Evolutionary conservation across 2,888 invertebrate species (phyloP).

Genomic region (Cephus sareptanus): DNA sequence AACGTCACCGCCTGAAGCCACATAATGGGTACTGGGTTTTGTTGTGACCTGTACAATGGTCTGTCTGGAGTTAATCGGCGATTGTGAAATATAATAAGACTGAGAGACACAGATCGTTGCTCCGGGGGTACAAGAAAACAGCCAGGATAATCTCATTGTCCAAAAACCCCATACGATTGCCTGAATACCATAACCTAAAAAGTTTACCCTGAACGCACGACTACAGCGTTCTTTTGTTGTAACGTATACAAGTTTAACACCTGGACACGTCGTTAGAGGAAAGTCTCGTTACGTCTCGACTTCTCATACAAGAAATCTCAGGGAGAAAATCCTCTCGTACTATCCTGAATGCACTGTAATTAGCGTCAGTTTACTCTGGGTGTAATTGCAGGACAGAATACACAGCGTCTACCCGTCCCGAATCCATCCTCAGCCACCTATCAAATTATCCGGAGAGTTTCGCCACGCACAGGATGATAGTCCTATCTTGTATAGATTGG

Average conservation of each 20-base stretch:
- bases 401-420: neutral
- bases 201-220: neutral
- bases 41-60: neutral
- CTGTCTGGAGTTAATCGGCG: neutral
- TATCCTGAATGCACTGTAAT: constrained; percentile 22
- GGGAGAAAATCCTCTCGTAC: neutral
- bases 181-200: neutral
- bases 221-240: neutral
- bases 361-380: constrained; percentile 22
- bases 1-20: neutral
- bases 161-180: neutral
- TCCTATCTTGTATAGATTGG: neutral
- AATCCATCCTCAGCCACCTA: neutral
- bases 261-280: neutral
- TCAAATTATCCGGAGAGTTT: neutral
- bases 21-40: neutral
- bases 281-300: neutral
- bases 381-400: constrained; percentile 19
- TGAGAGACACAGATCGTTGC: neutral
- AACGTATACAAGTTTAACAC: neutral
- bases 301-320: neutral
- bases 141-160: constrained; percentile 15
- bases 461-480: neutral
- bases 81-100: neutral
- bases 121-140: constrained; percentile 7